Evolutionary conservation across 2,888 invertebrate genomes (phyloP), one percentile per base, ranked within the genome.

Genomic region (Drosophila suboccidentalis): DNA sequence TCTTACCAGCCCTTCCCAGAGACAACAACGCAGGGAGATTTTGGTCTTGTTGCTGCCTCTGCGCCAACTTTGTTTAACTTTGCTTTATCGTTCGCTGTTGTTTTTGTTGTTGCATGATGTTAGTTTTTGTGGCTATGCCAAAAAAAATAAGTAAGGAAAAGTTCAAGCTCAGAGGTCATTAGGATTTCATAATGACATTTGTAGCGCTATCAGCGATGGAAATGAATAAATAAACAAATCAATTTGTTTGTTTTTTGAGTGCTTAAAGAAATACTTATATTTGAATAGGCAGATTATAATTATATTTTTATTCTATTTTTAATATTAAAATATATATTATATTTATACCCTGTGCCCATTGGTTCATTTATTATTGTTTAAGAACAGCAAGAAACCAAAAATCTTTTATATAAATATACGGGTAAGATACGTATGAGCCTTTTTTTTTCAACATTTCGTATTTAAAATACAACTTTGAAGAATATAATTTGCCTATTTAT

Each of bases 1-100:
- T 15, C 22, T 13, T 41, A 10, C 17, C 15, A 36, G 38, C 53
- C 29, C 34, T 17, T 39, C 36, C n/a, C 57, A 64, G 60, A 19
- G 51, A 36, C 36, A 57, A 54, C 44, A 44, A 43, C 44, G 26
- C 49, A 57, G 63, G 39, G 61, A 61, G 17, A 32, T 38, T 50
- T 46, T 59, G 55, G 41, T 44, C 19, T 50, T 50, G 63, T 61
- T 49, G 55, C 60, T 29, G 29, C 29, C 29, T 29, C 29, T 29
- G 29, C 8, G 72, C 79, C 81, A 83, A 86, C 75, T 83, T 87
- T 87, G 87, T 71, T 85, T 74, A 84, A 80, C 75, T 75, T 88
- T 75, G 79, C 75, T 75, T 76, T 76, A 76, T 83, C 79, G 76
- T 82, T 39, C 32, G 50, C 13, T 54, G n/a, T 34, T 47, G 22